Conservation (phyloP, 2,888 invertebrate species). For the Clistopyga incitator region DNA sequence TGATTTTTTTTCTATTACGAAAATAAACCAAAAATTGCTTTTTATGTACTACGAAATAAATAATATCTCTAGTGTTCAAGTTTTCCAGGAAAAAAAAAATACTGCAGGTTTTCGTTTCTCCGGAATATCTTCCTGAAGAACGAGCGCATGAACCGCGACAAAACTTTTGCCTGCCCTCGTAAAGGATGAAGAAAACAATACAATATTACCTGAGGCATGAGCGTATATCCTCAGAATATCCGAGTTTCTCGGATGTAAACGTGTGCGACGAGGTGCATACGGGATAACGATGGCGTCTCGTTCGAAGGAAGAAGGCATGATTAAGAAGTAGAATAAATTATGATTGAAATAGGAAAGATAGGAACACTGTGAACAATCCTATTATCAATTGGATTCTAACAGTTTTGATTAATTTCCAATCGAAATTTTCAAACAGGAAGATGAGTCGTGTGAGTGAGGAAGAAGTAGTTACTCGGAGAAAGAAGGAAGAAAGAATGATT, state of each 20-base stretch:
- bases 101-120: too few species aligned
- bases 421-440: too few species aligned
- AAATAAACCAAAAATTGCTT: background rate
- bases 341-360: background rate
- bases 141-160: background rate
- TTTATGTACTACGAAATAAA: background rate
- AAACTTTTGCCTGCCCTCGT: background rate
- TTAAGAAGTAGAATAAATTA: background rate
- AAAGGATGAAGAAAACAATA: background rate
- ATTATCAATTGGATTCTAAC: background rate
- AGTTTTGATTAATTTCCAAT: background rate
- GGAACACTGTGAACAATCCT: background rate
- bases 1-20: background rate
- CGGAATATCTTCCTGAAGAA: too few species aligned
- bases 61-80: too few species aligned
- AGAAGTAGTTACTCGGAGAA: constrained; percentile 41
- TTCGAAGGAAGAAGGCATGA: constrained; percentile 69
- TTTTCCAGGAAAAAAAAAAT: too few species aligned
- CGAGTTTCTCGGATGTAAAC: constrained; percentile 75
- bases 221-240: constrained; percentile 62
- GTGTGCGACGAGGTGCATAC: constrained; percentile 65
- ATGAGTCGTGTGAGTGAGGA: constrained; percentile 61
- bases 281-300: constrained; percentile 59
- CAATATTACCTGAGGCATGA: background rate
- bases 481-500: too few species aligned